Evolutionary conservation across 2,797 vertebrate species (phyloP), one percentile per base, ranked within the genome.

Genomic region (Tamandua tetradactyla): DNA sequence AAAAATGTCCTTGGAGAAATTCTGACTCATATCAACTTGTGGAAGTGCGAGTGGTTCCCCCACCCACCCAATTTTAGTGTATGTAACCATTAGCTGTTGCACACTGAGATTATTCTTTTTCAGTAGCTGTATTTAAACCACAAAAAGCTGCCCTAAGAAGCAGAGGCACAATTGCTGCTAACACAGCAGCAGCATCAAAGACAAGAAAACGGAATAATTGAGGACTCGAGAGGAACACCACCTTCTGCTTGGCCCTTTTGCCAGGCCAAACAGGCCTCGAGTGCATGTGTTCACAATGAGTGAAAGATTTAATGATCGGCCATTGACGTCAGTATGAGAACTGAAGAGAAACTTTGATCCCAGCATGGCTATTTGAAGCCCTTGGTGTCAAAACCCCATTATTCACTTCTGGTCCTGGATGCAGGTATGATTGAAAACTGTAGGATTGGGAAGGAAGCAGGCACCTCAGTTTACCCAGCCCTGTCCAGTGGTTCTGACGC

Each of bases 1-100:
- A 93, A 55, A 93, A 90, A 57, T 15, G 22, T 81, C 82, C 82
- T 92, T 80, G n/a, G 69, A 87, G 27, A 90, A 84, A 71, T 32
- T 61, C 25, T 40, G 37, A 90, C 55, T 85, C 61, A 15, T 4
- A 4, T 8, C 44, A 87, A 62, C 78, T 52, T 89, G 59, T 32
- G 82, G 72, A 20, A 40, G 35, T 68, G 18, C 74, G 72, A 13
- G 37, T 66, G 8, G 8, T 22, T 13, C 55, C 0, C 3, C 27
- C 11, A 27, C 25, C 2, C 2, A 30, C n/a, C n/a, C n/a, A 71
- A 74, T 57, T 57, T 61, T 44, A 74, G 52, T 62, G 47, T 68
- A 81, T 76, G 66, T 5, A 80, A 6, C 69, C 87, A 62, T 55
- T 80, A 91, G 42, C 76, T 47, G 32, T 37, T n/a, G 27, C 61